Evolutionary conservation across 1,140 invertebrate genomes (phyloP).

Genomic region (Macrostomum lignano): DNA sequence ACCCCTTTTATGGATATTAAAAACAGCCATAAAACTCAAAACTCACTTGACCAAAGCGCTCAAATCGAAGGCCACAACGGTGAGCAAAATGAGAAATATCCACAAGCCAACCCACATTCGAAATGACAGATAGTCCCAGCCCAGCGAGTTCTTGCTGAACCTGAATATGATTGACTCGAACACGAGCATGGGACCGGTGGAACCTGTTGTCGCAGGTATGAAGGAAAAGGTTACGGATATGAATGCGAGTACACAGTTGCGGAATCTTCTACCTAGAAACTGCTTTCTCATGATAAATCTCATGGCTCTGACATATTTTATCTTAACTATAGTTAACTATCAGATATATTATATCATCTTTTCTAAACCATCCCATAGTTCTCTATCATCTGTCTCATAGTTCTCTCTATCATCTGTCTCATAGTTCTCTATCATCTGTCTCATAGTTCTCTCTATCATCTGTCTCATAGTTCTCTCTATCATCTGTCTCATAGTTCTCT

Average conservation of each 20-base stretch:
- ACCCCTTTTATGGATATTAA: too few relatives aligned
- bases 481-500: too few relatives aligned
- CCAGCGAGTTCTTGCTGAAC: slow-evolving; percentile 41
- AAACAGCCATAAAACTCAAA: too few relatives aligned
- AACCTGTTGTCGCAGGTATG: slow-evolving; percentile 17
- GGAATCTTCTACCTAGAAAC: not conserved
- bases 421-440: too few relatives aligned
- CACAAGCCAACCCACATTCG: slow-evolving; percentile 78
- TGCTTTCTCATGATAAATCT: not conserved
- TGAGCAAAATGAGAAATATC: slow-evolving; percentile 52
- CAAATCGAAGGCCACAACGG: slow-evolving; percentile 73
- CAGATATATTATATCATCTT: slow-evolving; percentile 2
- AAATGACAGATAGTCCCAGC: slow-evolving; percentile 67
- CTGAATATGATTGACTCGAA: slow-evolving; percentile 88
- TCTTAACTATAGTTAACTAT: slow-evolving; percentile 17
- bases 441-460: too few relatives aligned
- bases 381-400: too few relatives aligned
- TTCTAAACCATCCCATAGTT: slow-evolving; percentile 31
- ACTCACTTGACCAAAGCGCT: slow-evolving; percentile 85
- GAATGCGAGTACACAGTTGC: not conserved
- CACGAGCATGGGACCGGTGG: slow-evolving; percentile 82
- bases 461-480: too few relatives aligned
- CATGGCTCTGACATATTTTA: not conserved
- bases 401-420: too few relatives aligned
- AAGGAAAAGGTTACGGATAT: not conserved